Evolutionary conservation across 2,888 invertebrate species (phyloP).

Genomic region (Melanophora roralis): DNA sequence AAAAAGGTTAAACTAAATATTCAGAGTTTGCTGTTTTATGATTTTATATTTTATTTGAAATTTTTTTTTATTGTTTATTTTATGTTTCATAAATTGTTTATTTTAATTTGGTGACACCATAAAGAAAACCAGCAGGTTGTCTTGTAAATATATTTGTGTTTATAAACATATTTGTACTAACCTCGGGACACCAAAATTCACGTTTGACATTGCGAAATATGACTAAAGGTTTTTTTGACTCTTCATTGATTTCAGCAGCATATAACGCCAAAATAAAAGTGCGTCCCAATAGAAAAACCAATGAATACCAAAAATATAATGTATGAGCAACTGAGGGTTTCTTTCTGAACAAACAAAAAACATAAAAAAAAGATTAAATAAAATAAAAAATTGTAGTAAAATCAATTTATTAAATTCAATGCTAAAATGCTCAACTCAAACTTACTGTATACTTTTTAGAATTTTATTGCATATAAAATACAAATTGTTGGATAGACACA

Average conservation of each 20-base stretch:
- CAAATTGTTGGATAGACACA: conserved; percentile 80
- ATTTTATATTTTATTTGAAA: background rate
- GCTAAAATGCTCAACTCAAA: background rate
- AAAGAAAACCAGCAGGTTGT: background rate
- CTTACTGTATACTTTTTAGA: conserved; percentile 78
- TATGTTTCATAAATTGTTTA: background rate
- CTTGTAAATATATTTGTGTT: no score
- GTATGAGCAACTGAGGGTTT: conserved; percentile 76
- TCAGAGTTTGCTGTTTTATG: background rate
- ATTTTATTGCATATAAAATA: conserved; percentile 81
- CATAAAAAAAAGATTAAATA: background rate
- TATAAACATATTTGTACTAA: conserved; percentile 60
- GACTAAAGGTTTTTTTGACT: conserved; percentile 76
- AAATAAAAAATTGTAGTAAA: background rate
- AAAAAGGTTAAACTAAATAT: background rate
- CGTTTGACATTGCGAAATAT: conserved; percentile 77
- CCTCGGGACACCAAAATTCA: conserved; percentile 78
- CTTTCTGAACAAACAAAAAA: conserved; percentile 65
- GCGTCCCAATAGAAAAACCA: conserved; percentile 79
- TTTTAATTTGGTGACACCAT: background rate
- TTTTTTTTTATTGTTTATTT: background rate
- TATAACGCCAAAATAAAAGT: conserved; percentile 79
- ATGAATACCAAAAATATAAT: conserved; percentile 80
- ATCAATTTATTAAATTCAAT: conserved; percentile 1
- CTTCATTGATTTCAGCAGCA: conserved; percentile 80